A percentile compares a stretch with the other conserved stretches of the same genome.
Evolutionary conservation across 2,888 invertebrate genomes (phyloP).

Genomic region (Ormyrus labotus): DNA sequence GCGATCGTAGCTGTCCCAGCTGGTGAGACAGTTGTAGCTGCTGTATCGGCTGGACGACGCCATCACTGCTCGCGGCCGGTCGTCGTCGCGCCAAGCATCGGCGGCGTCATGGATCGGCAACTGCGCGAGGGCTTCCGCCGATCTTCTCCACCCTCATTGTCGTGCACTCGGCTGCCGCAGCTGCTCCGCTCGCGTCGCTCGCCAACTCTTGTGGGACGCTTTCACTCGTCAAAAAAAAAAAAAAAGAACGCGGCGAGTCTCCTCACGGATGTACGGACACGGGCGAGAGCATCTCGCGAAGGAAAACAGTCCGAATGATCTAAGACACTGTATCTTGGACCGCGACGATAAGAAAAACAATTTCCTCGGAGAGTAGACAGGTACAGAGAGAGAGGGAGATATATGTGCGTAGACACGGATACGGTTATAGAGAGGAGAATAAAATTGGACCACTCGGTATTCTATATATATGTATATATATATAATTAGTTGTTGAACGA

Average conservation of each 20-base stretch:
- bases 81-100: not conserved
- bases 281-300: too few species aligned
- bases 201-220: not conserved
- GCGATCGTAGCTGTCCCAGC: constrained; percentile 94
- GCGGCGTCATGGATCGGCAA: constrained; percentile 43
- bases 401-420: not conserved
- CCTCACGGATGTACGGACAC: too few species aligned
- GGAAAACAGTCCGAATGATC: constrained; percentile 29
- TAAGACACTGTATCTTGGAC: constrained; percentile 69
- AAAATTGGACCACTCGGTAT: constrained; percentile 49
- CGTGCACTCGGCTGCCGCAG: not conserved
- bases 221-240: constrained; percentile 25
- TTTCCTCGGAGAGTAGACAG: too few species aligned
- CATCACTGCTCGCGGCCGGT: constrained; percentile 70
- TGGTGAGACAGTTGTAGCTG: constrained; percentile 91
- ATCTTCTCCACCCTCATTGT: not conserved
- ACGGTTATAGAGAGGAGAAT: constrained; percentile 8
- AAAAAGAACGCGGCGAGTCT: constrained; percentile 11
- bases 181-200: not conserved
- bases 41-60: constrained; percentile 88
- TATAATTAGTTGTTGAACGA: not conserved
- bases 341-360: constrained; percentile 54
- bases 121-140: not conserved
- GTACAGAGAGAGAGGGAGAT: too few species aligned
- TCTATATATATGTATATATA: too few species aligned